Conservation (phyloP, 2,797 vertebrate species). For the Enteromius viviparus region DNA sequence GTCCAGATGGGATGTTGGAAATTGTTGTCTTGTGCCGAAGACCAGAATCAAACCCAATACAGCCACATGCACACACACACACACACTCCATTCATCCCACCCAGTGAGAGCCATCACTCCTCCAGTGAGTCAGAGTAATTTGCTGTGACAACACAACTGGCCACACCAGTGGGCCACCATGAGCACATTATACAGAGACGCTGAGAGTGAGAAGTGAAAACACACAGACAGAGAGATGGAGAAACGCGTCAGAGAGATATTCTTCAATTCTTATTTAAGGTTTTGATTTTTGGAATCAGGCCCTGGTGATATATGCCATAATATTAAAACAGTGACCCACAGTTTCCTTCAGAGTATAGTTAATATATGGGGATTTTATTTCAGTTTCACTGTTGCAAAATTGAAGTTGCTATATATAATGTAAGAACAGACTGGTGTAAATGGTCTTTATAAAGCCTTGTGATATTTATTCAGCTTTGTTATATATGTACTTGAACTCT, state of each 20-base stretch:
- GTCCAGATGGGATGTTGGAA: neutral
- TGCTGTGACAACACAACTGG: slow-evolving; percentile 76
- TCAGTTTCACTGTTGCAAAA: neutral
- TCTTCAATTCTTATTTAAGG: neutral
- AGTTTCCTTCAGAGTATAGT: neutral
- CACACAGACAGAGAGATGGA: neutral
- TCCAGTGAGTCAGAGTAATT: slow-evolving; percentile 73
- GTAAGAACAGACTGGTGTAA: neutral
- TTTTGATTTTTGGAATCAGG: neutral
- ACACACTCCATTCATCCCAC: slow-evolving; percentile 52
- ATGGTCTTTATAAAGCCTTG: slow-evolving; percentile 17
- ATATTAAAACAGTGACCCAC: neutral
- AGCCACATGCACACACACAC: slow-evolving; percentile 12
- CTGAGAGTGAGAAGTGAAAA: slow-evolving; percentile 4
- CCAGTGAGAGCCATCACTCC: slow-evolving; percentile 68
- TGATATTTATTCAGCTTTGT: slow-evolving; percentile 44
- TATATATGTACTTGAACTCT: slow-evolving; percentile 29
- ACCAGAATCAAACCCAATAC: neutral
- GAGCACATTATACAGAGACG: slow-evolving; percentile 59
- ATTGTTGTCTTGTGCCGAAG: neutral
- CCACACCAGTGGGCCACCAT: slow-evolving; percentile 65
- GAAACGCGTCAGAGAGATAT: neutral
- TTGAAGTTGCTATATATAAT: neutral
- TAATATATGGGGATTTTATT: neutral
- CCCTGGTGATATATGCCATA: neutral